phyloP scores from a whole-genome alignment of 2,888 invertebrate genomes.

The Drosophila meridionalis region DNA sequence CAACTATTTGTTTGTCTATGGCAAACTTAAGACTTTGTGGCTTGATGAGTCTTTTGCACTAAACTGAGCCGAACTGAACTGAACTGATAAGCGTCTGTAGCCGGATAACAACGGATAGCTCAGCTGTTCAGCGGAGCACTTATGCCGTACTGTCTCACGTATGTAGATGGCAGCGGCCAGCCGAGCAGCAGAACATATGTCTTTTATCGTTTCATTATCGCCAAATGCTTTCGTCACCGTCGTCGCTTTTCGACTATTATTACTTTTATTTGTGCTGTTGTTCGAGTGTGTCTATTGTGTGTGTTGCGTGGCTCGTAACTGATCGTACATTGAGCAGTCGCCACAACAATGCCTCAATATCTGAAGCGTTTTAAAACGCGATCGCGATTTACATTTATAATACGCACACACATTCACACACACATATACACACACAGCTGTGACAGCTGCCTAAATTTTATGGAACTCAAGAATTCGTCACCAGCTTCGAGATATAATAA shows the following conservation, averaged over 20 bases:
- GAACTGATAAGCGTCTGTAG: constrained; percentile 32
- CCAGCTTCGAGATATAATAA: constrained; percentile 46
- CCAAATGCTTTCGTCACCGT: constrained; percentile 74
- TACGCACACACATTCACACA: constrained; percentile 7
- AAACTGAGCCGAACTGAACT: constrained; percentile 9
- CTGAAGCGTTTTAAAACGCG: constrained; percentile 59
- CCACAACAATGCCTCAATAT: constrained; percentile 57
- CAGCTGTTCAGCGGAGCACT: constrained; percentile 34
- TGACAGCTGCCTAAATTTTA: constrained; percentile 30
- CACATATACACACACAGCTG: not conserved
- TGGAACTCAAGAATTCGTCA: constrained; percentile 47
- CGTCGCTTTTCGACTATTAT: constrained; percentile 47
- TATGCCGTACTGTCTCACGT: constrained; percentile 32
- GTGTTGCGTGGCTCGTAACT: constrained; percentile 50
- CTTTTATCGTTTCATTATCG: constrained; percentile 79
- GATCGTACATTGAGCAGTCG: constrained; percentile 54
- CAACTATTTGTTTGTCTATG: constrained; percentile 19
- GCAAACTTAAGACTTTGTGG: constrained; percentile 11
- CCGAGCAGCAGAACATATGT: constrained; percentile 39
- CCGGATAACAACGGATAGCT: constrained; percentile 40
- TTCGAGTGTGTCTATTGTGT: constrained; percentile 53
- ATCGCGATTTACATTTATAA: constrained; percentile 31
- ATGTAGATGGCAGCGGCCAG: constrained; percentile 22
- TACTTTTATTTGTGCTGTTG: constrained; percentile 25
- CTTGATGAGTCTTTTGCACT: constrained; percentile 5